Evolutionary conservation across 2,888 invertebrate species (phyloP).

Genomic region (Lomographa bimaculata): DNA sequence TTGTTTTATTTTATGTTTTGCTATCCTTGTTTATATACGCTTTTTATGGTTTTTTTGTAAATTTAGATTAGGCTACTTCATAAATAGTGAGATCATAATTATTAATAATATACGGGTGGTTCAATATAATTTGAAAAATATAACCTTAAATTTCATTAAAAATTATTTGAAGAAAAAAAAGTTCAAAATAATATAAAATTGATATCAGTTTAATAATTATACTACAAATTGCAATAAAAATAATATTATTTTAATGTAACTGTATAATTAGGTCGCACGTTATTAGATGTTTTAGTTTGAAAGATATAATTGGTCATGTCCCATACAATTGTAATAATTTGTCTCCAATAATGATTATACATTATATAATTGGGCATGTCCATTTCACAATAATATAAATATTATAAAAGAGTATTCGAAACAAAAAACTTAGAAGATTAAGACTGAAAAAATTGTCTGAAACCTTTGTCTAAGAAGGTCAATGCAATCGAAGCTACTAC

Average conservation of each 20-base stretch:
- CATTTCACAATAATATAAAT: conserved; percentile 39
- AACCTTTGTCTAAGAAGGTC: conserved; percentile 43
- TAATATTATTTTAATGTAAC: conserved; percentile 34
- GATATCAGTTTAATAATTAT: conserved; percentile 10
- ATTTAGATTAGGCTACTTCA: conserved; percentile 45
- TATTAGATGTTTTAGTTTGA: conserved; percentile 40
- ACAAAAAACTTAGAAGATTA: conserved; percentile 71
- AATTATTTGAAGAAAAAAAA: conserved; percentile 11
- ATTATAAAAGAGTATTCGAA: conserved; percentile 47
- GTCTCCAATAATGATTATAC: conserved; percentile 23
- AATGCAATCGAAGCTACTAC: conserved; percentile 27
- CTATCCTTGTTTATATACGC: conserved; percentile 41
- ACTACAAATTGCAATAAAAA: conserved; percentile 21
- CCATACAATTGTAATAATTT: conserved; percentile 20
- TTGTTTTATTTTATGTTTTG: conserved; percentile 70
- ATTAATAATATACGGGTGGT: conserved; percentile 71
- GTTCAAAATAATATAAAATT: conserved; percentile 16
- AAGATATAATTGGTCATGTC: conserved; percentile 37
- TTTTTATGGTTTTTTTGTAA: conserved; percentile 33
- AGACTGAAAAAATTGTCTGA: conserved; percentile 78
- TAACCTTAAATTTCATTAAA: conserved; percentile 15
- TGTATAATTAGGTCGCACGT: conserved; percentile 47
- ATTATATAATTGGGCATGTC: conserved; percentile 50
- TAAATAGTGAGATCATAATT: conserved; percentile 71
- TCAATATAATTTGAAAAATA: conserved; percentile 47